Evolutionary conservation across 2,888 invertebrate species (phyloP).

Genomic region (Dastarcus helophoroides): DNA sequence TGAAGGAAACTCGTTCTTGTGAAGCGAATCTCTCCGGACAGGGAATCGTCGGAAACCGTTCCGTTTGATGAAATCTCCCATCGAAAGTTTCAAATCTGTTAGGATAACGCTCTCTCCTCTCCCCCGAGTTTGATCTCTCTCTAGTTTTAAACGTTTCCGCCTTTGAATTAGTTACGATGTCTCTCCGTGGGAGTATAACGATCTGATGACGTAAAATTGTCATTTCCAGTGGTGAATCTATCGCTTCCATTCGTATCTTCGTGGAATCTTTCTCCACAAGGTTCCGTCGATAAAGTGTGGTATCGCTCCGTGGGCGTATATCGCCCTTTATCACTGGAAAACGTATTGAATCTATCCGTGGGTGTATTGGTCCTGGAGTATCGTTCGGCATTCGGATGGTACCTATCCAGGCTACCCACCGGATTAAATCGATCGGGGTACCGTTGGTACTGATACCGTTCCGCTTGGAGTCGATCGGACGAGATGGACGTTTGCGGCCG

Average conservation of each 20-base stretch:
- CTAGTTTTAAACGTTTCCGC: constrained; percentile 21
- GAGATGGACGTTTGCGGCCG: constrained; percentile 39
- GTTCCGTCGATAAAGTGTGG: constrained; percentile 35
- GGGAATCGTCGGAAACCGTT: constrained; percentile 32
- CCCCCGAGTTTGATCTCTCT: constrained; percentile 23
- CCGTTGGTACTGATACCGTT: constrained; percentile 35
- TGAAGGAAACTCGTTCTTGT: constrained; percentile 23
- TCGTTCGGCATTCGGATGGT: constrained; percentile 27
- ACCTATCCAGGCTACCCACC: constrained; percentile 30
- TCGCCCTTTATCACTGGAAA: constrained; percentile 27
- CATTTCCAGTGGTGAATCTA: constrained; percentile 20
- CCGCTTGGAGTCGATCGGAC: constrained; percentile 28
- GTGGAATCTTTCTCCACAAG: no score
- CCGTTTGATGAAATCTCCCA: constrained; percentile 16
- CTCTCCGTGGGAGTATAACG: constrained; percentile 29
- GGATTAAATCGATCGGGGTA: constrained; percentile 27
- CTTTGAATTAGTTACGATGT: constrained; percentile 18
- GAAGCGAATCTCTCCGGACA: constrained; percentile 34
- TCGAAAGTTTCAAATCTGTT: constrained; percentile 18
- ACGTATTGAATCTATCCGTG: constrained; percentile 11
- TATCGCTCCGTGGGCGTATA: constrained; percentile 18
- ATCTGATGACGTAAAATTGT: constrained; percentile 25
- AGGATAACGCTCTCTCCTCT: constrained; percentile 17
- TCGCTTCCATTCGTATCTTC: no score
- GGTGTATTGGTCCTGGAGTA: constrained; percentile 32